Base-by-base conservation (phyloP, 2,113 vertebrate species). In the Lepus americanus region DNA sequence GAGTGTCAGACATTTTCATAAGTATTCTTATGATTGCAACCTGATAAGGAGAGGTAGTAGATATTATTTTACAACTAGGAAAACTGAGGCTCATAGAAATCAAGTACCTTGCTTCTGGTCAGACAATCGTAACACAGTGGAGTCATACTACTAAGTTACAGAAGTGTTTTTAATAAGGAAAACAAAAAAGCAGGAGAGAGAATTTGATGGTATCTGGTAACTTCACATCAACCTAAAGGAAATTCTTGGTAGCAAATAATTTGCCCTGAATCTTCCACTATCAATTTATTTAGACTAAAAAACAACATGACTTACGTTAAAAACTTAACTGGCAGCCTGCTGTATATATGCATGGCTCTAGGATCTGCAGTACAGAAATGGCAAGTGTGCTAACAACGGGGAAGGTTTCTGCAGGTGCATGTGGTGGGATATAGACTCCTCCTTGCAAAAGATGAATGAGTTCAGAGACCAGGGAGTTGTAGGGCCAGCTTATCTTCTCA, bases 381-480 rank as follows among this genome's bases (percentile, higher is more conserved):
- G 2, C n/a, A 13, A 29, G 25, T 13, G 3, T 25, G 31, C 36
- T 29, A 20, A 17, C 59, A 76, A 81, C 0, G 39, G 22, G 67
- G 44, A 55, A 0, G 20, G 13, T 11, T 10, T 29, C 55, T 81
- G 0, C 5, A 22, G 0, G 12, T 22, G 39, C 13, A 13, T 1
- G 1, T 22, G 69, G 22, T 3, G 6, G 7, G 20, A 51, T 4
- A 1, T 0, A 5, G 27, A 0, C 1, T 39, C 27, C 66, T 72
- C 67, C 72, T 36, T 9, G 3, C 16, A 82, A 81, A 72, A 70
- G 53, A n/a, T 36, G 10, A 53, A 12, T 23, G 70, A 69, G 84
- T 14, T 53, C 8, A 29, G 72, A 0, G 10, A 14, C 13, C 31
- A 17, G 25, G 31, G 61, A 84, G 36, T 44, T 2, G 14, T 11